Base-by-base conservation (phyloP, 1,140 invertebrate species). In the Aphelenchoides besseyi region DNA sequence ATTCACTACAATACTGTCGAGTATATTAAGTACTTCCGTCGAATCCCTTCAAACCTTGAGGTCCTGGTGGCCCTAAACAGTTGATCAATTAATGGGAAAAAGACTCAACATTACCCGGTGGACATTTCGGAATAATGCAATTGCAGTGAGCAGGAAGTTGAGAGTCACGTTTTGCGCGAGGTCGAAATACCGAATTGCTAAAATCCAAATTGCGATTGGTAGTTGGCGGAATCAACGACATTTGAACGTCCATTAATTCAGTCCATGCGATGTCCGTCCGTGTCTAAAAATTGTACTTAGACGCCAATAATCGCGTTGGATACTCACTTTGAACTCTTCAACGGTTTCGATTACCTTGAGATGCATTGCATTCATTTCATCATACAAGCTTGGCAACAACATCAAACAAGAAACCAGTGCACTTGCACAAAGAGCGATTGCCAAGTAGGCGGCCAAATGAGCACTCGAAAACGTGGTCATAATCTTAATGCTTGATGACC, bases 201-300 rank as follows among this genome's bases (percentile, higher is more conserved):
- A 55, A 3, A 16, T 12, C 12, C 12, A 35, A n/a, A n/a, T 53
- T 16, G 30, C 12, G n/a, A 53, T 16, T 36, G 12, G 16, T n/a
- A 1, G 2, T 23, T 18, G 36, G 36, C 32, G 36, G 30, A 12
- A 32, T 66, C 3, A 66, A 32, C n/a, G 16, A 8, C 28, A 78
- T 29, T 59, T 78, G 76, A 18, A 78, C 53, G 33, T 78, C 78
- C 76, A 78, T 78, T 28, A 78, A 33, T n/a, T 78, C 73, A 33
- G 74, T 71, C 76, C 76, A 78, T 5, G 76, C 76, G 23, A 62
- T 53, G 64, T 78, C 76, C n/a, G 76, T 78, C 30, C 78, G 35
- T 8, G 41, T 48, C 41, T 48, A 23, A 48, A 48, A 12, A 23
- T 16, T 23, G 12, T 12, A 48, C 12, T 48, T 12, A 48, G 12